These are phyloP conservation scores for Varanus salvator DNA, from an alignment of 2,113 vertebrate species.

Conservation along the genomic window DNA sequence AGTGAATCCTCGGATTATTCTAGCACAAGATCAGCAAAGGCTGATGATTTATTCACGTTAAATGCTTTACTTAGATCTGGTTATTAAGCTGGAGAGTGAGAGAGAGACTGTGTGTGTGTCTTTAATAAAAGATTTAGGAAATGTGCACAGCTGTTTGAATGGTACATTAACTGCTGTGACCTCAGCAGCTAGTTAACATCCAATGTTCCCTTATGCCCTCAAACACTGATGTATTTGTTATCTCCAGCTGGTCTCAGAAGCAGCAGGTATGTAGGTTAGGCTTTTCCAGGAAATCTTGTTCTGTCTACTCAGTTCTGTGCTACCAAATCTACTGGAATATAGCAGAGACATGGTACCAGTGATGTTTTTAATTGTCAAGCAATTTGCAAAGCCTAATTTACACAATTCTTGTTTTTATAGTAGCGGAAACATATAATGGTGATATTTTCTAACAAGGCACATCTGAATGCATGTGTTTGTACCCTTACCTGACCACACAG, in stretches of 20 bases:
- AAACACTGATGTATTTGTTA: background rate
- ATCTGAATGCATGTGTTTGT: background rate
- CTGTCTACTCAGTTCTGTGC: background rate
- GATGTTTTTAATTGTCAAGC: background rate
- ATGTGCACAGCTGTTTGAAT: conserved; percentile 18
- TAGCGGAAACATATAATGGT: background rate
- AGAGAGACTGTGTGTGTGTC: background rate
- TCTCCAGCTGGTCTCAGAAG: background rate
- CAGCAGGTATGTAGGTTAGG: background rate
- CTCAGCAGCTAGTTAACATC: conserved; percentile 21
- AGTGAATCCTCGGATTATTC: background rate
- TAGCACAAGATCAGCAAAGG: background rate
- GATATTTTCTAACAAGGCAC: background rate
- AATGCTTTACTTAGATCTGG: background rate
- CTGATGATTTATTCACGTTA: conserved; percentile 21
- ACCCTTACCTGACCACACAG: rapidly evolving
- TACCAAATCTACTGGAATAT: background rate
- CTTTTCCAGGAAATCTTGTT: background rate
- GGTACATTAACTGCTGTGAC: conserved; percentile 28
- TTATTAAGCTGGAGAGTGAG: background rate
- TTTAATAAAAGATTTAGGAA: conserved; percentile 18
- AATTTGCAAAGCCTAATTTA: background rate
- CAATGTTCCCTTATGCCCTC: background rate
- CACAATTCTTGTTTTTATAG: background rate
- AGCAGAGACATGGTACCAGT: background rate